Base-by-base conservation (phyloP, 1,140 invertebrate genomes). In the Brachionus koreanus region DNA sequence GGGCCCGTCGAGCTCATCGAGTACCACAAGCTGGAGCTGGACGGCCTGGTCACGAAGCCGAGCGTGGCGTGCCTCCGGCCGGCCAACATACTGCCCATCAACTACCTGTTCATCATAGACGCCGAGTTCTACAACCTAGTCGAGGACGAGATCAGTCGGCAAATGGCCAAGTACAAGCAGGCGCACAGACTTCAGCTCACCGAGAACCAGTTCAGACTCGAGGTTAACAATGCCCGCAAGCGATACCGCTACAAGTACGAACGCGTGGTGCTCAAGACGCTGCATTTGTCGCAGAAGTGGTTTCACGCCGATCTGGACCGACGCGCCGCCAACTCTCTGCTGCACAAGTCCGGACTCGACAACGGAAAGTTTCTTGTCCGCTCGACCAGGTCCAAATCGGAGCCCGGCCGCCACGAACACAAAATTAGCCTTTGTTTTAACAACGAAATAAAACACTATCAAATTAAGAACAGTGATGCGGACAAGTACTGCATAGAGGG, bases 71-170 rank as follows among this genome's bases (percentile, higher is more conserved):
- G 88, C 83, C 84, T 85, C 19, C 84, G 89, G 57, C 83, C 84
- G 5, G 82, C 86, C n/a, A 84, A 85, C 25, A 85, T 87, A 33
- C 85, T 86, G 5, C 86, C 88, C 3, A 86, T 88, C 46, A 87
- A 87, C n/a, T 89, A 89, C 82, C 85, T 88, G 74, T 89, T 89
- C 7, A 86, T 90, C 61, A 87, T 88, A 1, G 87, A 87, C 72
- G 84, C 85, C n/a, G 86, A 88, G 43, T 84, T 90, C 25, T 86
- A 89, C 25, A 84, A 86, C 46, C 84, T 86, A 37, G 84, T 90
- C 49, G 65, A 88, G 12, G 81, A 83, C 19, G 87, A 87, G 81
- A 87, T 79, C 19, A 10, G 29, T 10, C 16, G 33, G 3, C 61
- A 65, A 39, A 39, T 79, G 52, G 13, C 6, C 19, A 74, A 74